Percentiles rank a stretch among this genome's conserved stretches.
These are phyloP conservation scores for Heliconius sara DNA, from an alignment of 2,888 invertebrate genomes.

Conservation along the genomic window DNA sequence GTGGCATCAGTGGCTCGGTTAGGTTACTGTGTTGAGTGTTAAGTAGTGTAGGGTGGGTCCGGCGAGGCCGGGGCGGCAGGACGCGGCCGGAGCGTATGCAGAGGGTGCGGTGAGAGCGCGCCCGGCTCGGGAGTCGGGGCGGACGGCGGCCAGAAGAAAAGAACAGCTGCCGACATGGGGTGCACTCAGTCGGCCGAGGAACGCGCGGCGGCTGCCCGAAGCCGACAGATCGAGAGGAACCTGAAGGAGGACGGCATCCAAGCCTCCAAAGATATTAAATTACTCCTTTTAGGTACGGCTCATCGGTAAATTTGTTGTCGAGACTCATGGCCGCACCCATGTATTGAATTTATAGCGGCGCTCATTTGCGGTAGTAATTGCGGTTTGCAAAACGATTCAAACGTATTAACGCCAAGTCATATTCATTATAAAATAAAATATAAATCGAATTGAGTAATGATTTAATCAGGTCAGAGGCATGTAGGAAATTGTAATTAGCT, in stretches of 20 bases:
- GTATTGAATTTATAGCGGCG: conserved; percentile 52
- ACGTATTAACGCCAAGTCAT: conserved; percentile 17
- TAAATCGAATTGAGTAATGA: conserved; percentile 39
- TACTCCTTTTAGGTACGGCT: conserved; percentile 95
- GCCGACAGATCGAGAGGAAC: conserved; percentile 98
- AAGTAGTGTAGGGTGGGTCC: conserved; percentile 79
- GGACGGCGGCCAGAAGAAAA: conserved; percentile 79
- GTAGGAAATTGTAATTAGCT: conserved; percentile 55
- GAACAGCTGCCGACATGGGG: conserved; percentile 91
- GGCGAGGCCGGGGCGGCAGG: conserved; percentile 75
- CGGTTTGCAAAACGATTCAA: conserved; percentile 36
- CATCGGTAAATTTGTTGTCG: conserved; percentile 43
- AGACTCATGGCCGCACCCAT: conserved; percentile 73
- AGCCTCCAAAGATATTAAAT: conserved; percentile 99
- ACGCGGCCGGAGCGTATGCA: conserved; percentile 80
- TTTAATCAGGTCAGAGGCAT: conserved; percentile 41
- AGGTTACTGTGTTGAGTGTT: conserved; percentile 78
- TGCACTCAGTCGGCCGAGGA: conserved; percentile 99
- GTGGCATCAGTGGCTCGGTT: conserved; percentile 69
- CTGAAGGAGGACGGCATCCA: conserved; percentile 99
- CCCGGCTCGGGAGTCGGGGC: conserved; percentile 83
- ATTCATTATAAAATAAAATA: conserved; percentile 32
- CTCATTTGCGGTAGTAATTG: conserved; percentile 35
- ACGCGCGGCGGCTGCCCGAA: conserved; percentile 98
- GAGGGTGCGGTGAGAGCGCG: conserved; percentile 86